Evolutionary conservation across 2,797 vertebrate species (phyloP), one percentile per base, ranked within the genome.

Genomic region (Phaenicophaeus curvirostris): DNA sequence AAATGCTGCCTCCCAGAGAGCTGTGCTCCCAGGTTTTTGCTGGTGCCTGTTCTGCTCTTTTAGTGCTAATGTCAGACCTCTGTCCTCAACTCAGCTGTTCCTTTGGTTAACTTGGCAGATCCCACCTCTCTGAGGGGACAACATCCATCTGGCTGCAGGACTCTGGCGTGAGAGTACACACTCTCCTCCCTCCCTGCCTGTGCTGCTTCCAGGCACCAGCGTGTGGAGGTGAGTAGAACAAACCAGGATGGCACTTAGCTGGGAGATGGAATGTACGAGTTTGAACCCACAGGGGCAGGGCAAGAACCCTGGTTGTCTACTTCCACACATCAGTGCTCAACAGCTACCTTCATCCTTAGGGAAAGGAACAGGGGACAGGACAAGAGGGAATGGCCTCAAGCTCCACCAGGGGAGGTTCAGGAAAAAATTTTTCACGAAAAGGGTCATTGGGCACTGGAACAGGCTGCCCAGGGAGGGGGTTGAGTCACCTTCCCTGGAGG

Each of bases 161-260:
- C 19, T 75, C 44, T 55, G 42, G 10, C 20, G 18, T 63, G 24
- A 80, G 24, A 44, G 11, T 13, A 19, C 0, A 0, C 15, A 13
- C 4, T 67, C 62, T 66, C 27, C 23, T 69, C 16, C 31, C 4
- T 46, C 33, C 27, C 37, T 15, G 17, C 24, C 17, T 48, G 17
- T 1, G 39, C 39, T 39, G 39, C 13, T 39, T 18, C 10, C 39
- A 48, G 66, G 53, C 28, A 24, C 18, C 7, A 5, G 15, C 1
- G 5, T 24, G 15, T 33, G 50, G 69, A 80, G 48, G 35, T 48
- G 31, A 81, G 35, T 15, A 23, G 57, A 54, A 57, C 33, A 85
- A 61, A 58, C 14, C 0, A 13, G 58, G 30, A 19, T 51, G 31
- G 53, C 54, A 59, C 8, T 28, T 58, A 15, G 15, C 20, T 83